These are phyloP conservation scores for Triops longicaudatus DNA, from an alignment of 1,140 invertebrate species.

Conservation along the genomic window DNA sequence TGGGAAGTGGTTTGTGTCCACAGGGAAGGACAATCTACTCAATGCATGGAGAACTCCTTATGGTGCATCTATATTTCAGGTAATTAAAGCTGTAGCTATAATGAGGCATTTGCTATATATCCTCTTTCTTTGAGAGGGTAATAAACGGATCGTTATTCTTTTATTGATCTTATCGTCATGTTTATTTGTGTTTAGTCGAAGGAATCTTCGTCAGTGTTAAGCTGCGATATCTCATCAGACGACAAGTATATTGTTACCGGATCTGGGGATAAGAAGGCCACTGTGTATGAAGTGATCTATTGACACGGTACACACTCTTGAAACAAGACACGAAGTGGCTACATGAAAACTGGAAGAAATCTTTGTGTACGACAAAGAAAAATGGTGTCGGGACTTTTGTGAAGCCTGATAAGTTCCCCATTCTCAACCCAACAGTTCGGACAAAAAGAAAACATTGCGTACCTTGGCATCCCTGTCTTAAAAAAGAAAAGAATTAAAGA, in stretches of 20 bases:
- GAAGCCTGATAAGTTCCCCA: background rate
- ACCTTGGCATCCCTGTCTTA: background rate
- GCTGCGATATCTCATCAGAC: slow-evolving; percentile 97
- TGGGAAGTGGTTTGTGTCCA: slow-evolving; percentile 98
- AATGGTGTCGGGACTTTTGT: background rate
- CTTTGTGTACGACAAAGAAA: background rate
- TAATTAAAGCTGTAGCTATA: slow-evolving; percentile 41
- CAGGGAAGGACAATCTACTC: slow-evolving; percentile 95
- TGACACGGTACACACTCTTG: slow-evolving; percentile 38
- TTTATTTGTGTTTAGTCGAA: slow-evolving; percentile 69
- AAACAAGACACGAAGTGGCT: too few species aligned
- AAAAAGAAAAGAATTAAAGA: too few species aligned
- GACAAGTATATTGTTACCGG: slow-evolving; percentile 99
- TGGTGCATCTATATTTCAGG: slow-evolving; percentile 96
- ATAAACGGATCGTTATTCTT: background rate
- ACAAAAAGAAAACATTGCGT: slow-evolving; percentile 16
- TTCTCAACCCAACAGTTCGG: slow-evolving; percentile 6
- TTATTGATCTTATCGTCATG: background rate
- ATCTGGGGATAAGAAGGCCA: slow-evolving; percentile 97
- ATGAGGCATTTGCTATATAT: background rate
- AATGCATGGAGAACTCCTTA: slow-evolving; percentile 98
- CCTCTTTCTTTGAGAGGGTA: background rate
- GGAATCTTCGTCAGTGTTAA: slow-evolving; percentile 95
- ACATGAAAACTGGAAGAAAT: too few species aligned
- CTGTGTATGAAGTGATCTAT: slow-evolving; percentile 97